Percentiles rank a stretch among this genome's conserved stretches.
These are phyloP conservation scores for Pseudomyrmex dendroicus DNA, from an alignment of 1,140 invertebrate genomes.

Conservation along the genomic window DNA sequence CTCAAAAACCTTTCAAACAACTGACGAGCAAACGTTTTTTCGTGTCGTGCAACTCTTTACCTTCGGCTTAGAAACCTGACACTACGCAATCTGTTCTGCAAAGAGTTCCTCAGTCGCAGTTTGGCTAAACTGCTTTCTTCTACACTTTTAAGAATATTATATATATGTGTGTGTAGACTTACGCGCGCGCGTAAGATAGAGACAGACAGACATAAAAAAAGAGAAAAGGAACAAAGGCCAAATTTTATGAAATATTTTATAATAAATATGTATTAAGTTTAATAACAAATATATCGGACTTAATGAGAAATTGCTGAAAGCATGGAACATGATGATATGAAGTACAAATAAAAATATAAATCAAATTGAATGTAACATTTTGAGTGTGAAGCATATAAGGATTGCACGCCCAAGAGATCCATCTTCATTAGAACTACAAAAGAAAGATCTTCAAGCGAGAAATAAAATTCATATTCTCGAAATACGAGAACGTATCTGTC, in stretches of 20 bases:
- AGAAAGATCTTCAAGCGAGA: constrained; percentile 7
- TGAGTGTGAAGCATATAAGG: background rate
- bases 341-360: too few relatives aligned
- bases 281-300: too few relatives aligned
- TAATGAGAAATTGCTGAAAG: too few relatives aligned
- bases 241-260: too few relatives aligned
- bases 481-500: constrained; percentile 56
- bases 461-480: constrained; percentile 53
- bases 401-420: constrained; percentile 24
- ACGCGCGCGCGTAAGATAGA: too few relatives aligned
- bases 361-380: constrained; percentile 14
- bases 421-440: constrained; percentile 26
- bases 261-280: too few relatives aligned
- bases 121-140: background rate
- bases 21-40: constrained; percentile 63
- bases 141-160: constrained; percentile 18
- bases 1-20: constrained; percentile 61
- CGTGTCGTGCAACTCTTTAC: constrained; percentile 79
- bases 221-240: too few relatives aligned
- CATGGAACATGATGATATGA: too few relatives aligned
- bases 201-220: too few relatives aligned
- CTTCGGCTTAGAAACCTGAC: constrained; percentile 79
- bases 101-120: constrained; percentile 69
- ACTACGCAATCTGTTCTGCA: constrained; percentile 69
- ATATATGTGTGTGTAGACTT: background rate